Base-by-base conservation (phyloP, 2,113 vertebrate genomes). In the Neoarius graeffei region DNA sequence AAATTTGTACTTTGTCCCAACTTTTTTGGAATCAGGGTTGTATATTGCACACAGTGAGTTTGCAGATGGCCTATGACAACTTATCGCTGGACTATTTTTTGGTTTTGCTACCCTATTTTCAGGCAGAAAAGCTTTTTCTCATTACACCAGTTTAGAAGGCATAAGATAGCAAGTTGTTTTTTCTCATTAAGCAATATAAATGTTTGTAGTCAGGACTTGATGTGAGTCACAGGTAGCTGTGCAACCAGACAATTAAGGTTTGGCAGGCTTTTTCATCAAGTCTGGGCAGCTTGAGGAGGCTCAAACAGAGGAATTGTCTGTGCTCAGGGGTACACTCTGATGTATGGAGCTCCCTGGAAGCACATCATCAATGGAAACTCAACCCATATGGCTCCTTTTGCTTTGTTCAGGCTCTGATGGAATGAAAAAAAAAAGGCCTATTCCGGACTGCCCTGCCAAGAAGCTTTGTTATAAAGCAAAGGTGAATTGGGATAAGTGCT, bases 221-320 rank as follows among this genome's bases (percentile, higher is more conserved):
- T 85, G 84, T 81, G 87, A 90, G 88, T 86, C 77, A 76, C 81
- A 92, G 90, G 88, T 92, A 91, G 91, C 83, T 92, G 89, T 89
- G 88, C 89, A 92, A 86, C 85, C 60, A 89, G 90, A 91, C 92
- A 91, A 94, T 93, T 94, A 93, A 92, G 89, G 90, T 88, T 88
- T 90, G 89, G 84, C 91, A 92, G 88, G 80, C 80, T 60, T 59
- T 59, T 81, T 92, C 91, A 93, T 91, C 90, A 94, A 90, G 62
- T 83, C 80, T 93, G 92, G 91, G 91, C 89, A 87, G 89, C 83
- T 89, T 76, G 90, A 86, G 17, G 89, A 89, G 92, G 89, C 91
- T 90, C 88, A 93, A 92, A 93, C 90, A 93, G 84, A 89, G 91
- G 91, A 91, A 88, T 83, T 92, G 91, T 92, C 92, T 93, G 89